Evolutionary conservation across 1,140 invertebrate species (phyloP).

Genomic region (Tribolium madens): DNA sequence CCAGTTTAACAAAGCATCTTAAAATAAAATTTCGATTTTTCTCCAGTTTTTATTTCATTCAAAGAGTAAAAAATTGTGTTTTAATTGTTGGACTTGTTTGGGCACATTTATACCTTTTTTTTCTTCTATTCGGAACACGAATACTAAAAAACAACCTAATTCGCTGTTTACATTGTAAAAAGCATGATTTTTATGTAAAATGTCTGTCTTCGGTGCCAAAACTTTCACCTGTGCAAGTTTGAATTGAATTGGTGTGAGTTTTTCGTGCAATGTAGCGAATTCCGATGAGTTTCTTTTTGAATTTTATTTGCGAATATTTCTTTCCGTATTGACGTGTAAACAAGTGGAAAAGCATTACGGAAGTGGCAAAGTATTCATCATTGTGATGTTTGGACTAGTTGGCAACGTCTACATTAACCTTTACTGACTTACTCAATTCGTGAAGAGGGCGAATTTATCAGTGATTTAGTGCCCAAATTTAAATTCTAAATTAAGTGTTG

Average conservation of each 20-base stretch:
- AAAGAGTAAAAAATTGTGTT: too few species aligned
- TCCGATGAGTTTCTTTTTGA: background rate
- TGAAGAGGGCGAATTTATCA: background rate
- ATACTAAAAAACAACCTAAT: too few species aligned
- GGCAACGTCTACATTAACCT: slow-evolving; percentile 36
- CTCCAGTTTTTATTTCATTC: too few species aligned
- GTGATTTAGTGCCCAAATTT: slow-evolving; percentile 64
- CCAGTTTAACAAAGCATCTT: too few species aligned
- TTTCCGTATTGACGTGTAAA: slow-evolving; percentile 6
- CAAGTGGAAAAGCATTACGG: slow-evolving; percentile 11
- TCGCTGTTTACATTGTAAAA: background rate
- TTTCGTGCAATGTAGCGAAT: background rate
- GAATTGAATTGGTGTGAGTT: background rate
- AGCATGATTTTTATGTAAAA: background rate
- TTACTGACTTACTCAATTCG: background rate
- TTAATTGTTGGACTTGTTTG: too few species aligned
- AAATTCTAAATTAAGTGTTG: slow-evolving; percentile 65
- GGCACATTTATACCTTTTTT: too few species aligned
- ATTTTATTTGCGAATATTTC: slow-evolving; percentile 26
- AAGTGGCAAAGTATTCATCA: slow-evolving; percentile 11
- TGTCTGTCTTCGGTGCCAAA: background rate
- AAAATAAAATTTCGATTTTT: too few species aligned
- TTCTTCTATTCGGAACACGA: too few species aligned
- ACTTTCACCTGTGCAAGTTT: background rate
- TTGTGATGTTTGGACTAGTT: slow-evolving; percentile 28